Conservation (phyloP, 2,797 vertebrate genomes). For the Manis javanica region DNA sequence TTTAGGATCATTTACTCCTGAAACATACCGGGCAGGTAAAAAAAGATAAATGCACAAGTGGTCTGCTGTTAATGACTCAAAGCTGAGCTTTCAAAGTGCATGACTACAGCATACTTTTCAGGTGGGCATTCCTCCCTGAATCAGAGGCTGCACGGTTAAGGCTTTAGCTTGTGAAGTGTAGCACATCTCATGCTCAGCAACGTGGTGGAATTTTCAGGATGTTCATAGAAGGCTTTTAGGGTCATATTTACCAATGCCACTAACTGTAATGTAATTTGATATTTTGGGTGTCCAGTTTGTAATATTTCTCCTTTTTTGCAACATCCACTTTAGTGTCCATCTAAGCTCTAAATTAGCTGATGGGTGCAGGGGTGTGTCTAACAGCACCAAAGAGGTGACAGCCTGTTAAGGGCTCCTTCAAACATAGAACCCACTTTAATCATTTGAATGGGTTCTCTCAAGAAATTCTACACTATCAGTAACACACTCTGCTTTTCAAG, state of each 20-base stretch:
- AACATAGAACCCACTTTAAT: not conserved
- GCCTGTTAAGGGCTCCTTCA: not conserved
- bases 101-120: not conserved
- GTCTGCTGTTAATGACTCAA: not conserved
- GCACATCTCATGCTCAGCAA: not conserved
- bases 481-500: not conserved
- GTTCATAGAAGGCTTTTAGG: not conserved
- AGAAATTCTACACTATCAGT: not conserved
- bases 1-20: constrained; percentile 53
- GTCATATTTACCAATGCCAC: not conserved
- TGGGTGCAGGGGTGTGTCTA: not conserved
- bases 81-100: not conserved
- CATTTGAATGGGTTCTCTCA: not conserved
- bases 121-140: not conserved
- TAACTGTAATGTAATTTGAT: fast-evolving
- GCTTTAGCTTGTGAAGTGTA: not conserved
- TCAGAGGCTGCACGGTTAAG: fast-evolving
- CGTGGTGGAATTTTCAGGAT: too few relatives aligned
- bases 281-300: not conserved
- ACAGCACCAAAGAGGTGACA: not conserved
- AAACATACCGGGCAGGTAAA: not conserved
- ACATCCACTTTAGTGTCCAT: not conserved
- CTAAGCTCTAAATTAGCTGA: not conserved
- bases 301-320: not conserved
- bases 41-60: not conserved